Base-by-base conservation (phyloP, 2,797 vertebrate genomes). In the Dromococcyx pavoninus region DNA sequence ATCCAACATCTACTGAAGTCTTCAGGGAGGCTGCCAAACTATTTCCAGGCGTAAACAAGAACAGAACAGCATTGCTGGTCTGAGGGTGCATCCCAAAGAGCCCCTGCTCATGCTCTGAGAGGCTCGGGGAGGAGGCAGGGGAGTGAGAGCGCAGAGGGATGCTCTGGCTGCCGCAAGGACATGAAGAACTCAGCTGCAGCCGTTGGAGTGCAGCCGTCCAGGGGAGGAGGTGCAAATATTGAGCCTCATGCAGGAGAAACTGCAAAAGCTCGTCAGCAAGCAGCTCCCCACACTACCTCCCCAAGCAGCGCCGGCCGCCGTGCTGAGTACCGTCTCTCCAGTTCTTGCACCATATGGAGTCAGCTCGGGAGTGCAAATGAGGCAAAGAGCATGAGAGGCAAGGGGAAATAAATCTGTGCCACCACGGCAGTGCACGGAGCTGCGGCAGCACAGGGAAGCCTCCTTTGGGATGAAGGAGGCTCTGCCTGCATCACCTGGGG, bases 281-380 rank as follows among this genome's bases (percentile, higher is more conserved):
- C 23, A 12, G 86, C 76, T 86, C 62, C 57, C 7, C 6, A 4
- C 7, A 0, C 46, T 57, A 1, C 83, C 72, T 79, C 85, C 88
- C 76, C 61, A 69, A 54, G 66, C 75, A 0, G 76, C 7, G 3
- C 76, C 4, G 58, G 87, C 69, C 32, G 43, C 48, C 18, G 4
- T 6, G 37, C 83, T 11, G 28, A 95, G 93, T 72, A 19, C 11
- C n/a, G 0, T 44, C 81, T 80, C 95, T 17, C 37, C 4, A 3
- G 28, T 70, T 73, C 41, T 64, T 41, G 84, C 75, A 57, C 95
- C 93, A 94, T 87, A 85, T 94, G 96, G 94, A 96, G 72, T 1
- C 62, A 90, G 83, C 88, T 62, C 4, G 0, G 2, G 1, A 77
- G 95, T 82, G 85, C 91, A 94, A 96, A 90, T 17, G 43, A 94